Evolutionary conservation across 2,888 invertebrate species (phyloP).

Genomic region (Suillia variegata): DNA sequence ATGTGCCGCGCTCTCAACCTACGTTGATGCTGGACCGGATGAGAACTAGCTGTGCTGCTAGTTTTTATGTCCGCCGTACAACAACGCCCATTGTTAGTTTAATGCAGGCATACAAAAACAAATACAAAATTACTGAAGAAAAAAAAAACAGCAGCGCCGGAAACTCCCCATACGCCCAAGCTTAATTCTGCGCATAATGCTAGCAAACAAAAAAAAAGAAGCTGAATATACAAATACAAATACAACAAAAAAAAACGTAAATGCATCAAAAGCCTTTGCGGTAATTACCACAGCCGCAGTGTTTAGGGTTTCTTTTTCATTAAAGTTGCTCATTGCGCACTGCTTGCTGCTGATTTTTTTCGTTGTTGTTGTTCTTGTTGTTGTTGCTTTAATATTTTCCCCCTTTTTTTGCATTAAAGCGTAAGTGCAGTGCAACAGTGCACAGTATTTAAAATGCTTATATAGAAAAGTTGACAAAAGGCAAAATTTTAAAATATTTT

Average conservation of each 20-base stretch:
- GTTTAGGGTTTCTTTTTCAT: not conserved
- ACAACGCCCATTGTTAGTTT: slow-evolving; percentile 12
- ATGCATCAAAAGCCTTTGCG: slow-evolving; percentile 1
- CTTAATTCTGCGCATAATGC: not conserved
- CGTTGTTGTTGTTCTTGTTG: not conserved
- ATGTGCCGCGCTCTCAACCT: slow-evolving; percentile 1
- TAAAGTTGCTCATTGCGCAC: not conserved
- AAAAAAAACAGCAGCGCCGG: not conserved
- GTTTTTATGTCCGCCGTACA: slow-evolving; percentile 6
- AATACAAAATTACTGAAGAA: not conserved
- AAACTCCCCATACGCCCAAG: slow-evolving; percentile 7
- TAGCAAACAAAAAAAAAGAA: not conserved
- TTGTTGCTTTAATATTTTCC: not conserved
- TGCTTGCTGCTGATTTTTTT: not conserved
- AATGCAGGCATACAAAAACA: slow-evolving; percentile 3
- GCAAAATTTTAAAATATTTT: too few species aligned
- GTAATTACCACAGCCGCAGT: slow-evolving; percentile 1
- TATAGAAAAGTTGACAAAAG: too few species aligned
- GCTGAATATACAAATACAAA: too few species aligned
- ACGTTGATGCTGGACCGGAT: slow-evolving; percentile 10
- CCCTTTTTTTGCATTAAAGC: not conserved
- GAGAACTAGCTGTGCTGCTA: slow-evolving; percentile 11
- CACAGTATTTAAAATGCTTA: too few species aligned
- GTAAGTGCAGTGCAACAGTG: too few species aligned
- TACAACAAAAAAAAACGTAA: not conserved